phyloP scores from a whole-genome alignment of 2,113 vertebrate species.

The Henicopernis longicauda region DNA sequence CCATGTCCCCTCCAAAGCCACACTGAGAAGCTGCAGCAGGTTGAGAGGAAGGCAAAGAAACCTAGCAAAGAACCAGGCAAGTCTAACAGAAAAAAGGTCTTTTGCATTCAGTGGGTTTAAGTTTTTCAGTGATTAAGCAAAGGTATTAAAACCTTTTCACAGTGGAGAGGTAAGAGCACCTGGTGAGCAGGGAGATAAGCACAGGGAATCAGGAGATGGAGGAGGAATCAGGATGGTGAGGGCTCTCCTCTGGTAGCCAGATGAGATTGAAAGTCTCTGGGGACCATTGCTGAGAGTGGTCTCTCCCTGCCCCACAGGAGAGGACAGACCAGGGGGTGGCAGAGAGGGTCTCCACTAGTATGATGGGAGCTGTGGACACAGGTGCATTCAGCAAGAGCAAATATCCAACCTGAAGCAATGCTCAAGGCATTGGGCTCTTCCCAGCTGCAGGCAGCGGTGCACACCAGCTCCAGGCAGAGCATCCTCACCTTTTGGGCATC shows the following conservation, averaged over 20 bases:
- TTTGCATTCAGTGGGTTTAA: background rate
- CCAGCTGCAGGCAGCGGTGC: background rate
- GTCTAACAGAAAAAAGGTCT: background rate
- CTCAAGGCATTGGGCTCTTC: background rate
- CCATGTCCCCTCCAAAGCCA: background rate
- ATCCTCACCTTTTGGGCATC: background rate
- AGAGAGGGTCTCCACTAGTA: accelerated
- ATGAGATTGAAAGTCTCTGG: background rate
- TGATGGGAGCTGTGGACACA: background rate
- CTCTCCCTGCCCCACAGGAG: background rate
- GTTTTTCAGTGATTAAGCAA: background rate
- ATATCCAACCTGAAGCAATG: background rate
- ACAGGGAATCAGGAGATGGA: background rate
- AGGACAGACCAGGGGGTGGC: background rate
- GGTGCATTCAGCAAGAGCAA: background rate
- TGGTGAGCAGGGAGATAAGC: background rate
- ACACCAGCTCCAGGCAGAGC: background rate
- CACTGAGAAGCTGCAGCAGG: background rate
- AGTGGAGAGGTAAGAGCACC: background rate
- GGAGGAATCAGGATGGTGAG: background rate
- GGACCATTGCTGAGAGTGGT: background rate
- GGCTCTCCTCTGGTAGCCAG: background rate
- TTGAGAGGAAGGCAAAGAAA: background rate
- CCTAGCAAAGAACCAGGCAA: background rate
- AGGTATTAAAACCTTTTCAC: background rate